Base-by-base conservation (phyloP, 2,113 vertebrate genomes). In the Argyrosomus japonicus region DNA sequence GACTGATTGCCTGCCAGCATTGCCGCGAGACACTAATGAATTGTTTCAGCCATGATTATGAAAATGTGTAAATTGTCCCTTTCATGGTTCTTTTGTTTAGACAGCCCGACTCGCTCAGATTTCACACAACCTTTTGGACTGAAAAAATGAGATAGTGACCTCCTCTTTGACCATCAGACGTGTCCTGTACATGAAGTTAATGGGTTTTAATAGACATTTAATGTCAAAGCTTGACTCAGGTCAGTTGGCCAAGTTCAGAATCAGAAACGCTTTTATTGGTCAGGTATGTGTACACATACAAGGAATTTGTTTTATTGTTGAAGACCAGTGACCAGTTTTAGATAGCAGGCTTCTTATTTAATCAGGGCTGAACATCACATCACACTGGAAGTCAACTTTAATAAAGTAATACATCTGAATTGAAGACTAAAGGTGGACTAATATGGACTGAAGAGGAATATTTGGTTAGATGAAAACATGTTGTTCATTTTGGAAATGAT, bases 1-100 rank as follows among this genome's bases (percentile, higher is more conserved):
- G 82, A 89, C 73, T 88, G 85, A 91, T 80, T 88, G 80, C 82
- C 79, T 91, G 84, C 81, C 85, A 88, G 70, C 74, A 62, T 77
- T 51, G 0, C 81, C 27, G 83, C 32, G 1, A 70, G 65, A 58
- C 79, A 40, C 19, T 78, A 88, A 91, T 89, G 62, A 85, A 85
- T 74, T 85, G 87, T 84, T 87, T 88, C 79, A 82, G 77, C 57
- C 23, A 10, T 43, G 73, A 89, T 88, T 81, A 86, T 73, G 51
- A 84, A 88, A 88, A 86, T 13, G 21, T 56, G 78, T 74, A 74
- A 84, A 87, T 80, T 72, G 18, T 61, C 40, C 17, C 21, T 56
- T 75, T 80, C 15, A 9, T 57, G 36, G 63, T 17, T 29, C 4
- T 75, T 71, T 60, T 48, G 32, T 72, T 61, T 21, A 27, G 29